These are phyloP conservation scores for Kryptopterus vitreolus DNA, from an alignment of 2,797 vertebrate genomes.

Conservation along the genomic window DNA sequence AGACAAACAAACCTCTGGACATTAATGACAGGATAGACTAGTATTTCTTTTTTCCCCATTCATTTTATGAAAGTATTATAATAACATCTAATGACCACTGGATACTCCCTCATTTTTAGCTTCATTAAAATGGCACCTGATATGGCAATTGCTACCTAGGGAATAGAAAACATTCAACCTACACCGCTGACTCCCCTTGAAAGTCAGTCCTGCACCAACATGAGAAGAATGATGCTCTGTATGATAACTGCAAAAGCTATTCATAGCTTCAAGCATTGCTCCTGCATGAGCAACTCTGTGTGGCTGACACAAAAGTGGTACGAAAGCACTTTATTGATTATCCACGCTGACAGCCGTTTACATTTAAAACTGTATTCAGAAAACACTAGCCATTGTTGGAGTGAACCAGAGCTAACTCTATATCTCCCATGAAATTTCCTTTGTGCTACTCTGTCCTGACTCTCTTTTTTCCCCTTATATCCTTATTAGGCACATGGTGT, in stretches of 20 bases:
- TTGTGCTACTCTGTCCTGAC: slow-evolving; percentile 14
- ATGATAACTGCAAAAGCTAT: slow-evolving; percentile 72
- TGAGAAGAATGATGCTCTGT: slow-evolving; percentile 80
- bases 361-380: slow-evolving; percentile 27
- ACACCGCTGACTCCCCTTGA: slow-evolving; percentile 60
- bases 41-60: slow-evolving; percentile 69
- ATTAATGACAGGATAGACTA: slow-evolving; percentile 72
- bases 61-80: slow-evolving; percentile 38
- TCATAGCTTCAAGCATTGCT: slow-evolving; percentile 67
- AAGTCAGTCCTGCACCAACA: slow-evolving; percentile 73
- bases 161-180: slow-evolving; percentile 76
- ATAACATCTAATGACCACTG: slow-evolving; percentile 58
- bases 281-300: slow-evolving; percentile 63
- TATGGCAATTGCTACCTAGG: slow-evolving; percentile 70
- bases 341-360: slow-evolving; percentile 43
- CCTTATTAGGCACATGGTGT: slow-evolving; percentile 1
- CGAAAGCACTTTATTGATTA: slow-evolving; percentile 72
- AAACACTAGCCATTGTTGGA: slow-evolving; percentile 27
- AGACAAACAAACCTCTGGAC: slow-evolving; percentile 72
- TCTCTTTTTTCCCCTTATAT: neutral
- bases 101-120: slow-evolving; percentile 70
- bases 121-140: slow-evolving; percentile 79
- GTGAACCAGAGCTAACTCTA: slow-evolving; percentile 29
- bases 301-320: slow-evolving; percentile 70
- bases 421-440: slow-evolving; percentile 38